Evolutionary conservation across 2,888 invertebrate genomes (phyloP).

Genomic region (Pollenia amentaria): DNA sequence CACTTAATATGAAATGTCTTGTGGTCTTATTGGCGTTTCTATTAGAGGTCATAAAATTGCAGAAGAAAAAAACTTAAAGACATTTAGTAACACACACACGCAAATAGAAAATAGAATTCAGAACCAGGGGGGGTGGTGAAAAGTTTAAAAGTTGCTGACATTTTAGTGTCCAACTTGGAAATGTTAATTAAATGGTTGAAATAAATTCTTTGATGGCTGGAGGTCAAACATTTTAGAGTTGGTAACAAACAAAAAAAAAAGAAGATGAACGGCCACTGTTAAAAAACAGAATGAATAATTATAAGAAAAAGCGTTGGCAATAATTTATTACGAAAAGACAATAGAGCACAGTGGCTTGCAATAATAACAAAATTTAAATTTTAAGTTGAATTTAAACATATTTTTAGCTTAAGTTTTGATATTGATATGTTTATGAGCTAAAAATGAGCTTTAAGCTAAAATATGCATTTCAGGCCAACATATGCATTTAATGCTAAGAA

Average conservation of each 20-base stretch:
- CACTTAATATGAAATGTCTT: background rate
- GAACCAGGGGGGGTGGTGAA: background rate
- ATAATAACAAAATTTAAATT: background rate
- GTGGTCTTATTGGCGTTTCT: background rate
- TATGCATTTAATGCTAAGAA: too few species aligned
- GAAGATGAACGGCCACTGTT: background rate
- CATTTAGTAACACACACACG: background rate
- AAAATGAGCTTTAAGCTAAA: too few species aligned
- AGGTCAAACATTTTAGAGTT: conserved; percentile 52
- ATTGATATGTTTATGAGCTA: too few species aligned
- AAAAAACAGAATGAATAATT: conserved; percentile 11
- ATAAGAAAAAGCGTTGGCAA: background rate
- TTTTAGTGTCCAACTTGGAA: conserved; percentile 55
- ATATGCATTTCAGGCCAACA: too few species aligned
- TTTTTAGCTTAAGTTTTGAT: too few species aligned
- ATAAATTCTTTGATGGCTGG: conserved; percentile 32
- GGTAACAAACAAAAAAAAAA: background rate
- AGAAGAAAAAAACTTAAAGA: conserved; percentile 11
- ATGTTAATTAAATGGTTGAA: conserved; percentile 67
- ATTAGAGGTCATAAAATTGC: conserved; percentile 7
- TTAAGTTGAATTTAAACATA: too few species aligned
- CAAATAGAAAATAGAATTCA: background rate
- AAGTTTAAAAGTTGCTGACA: conserved; percentile 57
- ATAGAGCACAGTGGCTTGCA: background rate
- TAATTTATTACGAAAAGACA: conserved; percentile 26